Conservation (phyloP, 2,797 vertebrate species). For the Pangasius krempfi region DNA sequence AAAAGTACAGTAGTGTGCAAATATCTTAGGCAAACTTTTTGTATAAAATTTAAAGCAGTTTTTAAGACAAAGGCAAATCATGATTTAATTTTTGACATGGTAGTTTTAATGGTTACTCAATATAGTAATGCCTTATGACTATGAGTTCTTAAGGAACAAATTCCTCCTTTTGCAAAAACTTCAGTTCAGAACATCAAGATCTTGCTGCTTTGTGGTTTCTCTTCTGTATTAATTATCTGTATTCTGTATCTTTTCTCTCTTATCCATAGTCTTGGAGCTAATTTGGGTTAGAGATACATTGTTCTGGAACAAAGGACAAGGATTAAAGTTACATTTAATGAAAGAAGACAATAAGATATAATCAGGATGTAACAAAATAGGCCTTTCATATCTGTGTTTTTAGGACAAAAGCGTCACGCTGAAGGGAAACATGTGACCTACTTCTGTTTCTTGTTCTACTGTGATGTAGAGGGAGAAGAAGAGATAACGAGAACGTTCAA, state of each 20-base stretch:
- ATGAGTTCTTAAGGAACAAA: neutral
- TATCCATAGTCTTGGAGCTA: neutral
- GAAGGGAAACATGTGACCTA: constrained; percentile 10
- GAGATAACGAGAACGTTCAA: neutral
- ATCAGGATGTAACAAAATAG: neutral
- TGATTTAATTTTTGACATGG: neutral
- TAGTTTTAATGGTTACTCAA: neutral
- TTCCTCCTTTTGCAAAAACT: neutral
- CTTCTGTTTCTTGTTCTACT: constrained; percentile 5
- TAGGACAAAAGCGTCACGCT: neutral
- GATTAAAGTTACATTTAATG: neutral
- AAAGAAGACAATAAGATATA: neutral
- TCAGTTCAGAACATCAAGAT: neutral
- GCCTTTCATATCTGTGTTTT: constrained; percentile 26
- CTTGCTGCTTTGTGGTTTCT: neutral
- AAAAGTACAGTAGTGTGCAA: neutral
- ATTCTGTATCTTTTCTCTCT: neutral
- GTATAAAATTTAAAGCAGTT: neutral
- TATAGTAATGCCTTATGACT: too few species aligned
- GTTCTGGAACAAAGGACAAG: neutral
- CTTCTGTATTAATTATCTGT: neutral
- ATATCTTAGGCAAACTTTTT: neutral
- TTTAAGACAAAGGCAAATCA: neutral
- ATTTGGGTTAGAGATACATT: neutral
- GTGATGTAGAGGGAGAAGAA: neutral